phyloP scores from a whole-genome alignment of 2,797 vertebrate species.

The Phrynocephalus vlangalii region DNA sequence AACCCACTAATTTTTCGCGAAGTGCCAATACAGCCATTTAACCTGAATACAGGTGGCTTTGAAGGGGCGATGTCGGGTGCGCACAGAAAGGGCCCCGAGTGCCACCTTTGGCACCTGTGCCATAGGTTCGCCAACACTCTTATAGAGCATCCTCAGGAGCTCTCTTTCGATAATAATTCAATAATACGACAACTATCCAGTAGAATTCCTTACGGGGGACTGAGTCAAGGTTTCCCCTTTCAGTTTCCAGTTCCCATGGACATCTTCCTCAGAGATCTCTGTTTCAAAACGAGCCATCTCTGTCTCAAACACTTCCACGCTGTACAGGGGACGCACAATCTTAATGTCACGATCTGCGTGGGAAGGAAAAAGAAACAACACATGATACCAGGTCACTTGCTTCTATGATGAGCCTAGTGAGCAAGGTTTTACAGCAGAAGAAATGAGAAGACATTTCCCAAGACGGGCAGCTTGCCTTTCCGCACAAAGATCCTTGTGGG shows the following conservation, averaged over 20 bases:
- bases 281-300: constrained; percentile 94
- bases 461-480: neutral
- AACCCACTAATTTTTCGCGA: too few relatives aligned
- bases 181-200: constrained; percentile 36
- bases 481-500: neutral
- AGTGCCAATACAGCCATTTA: too few relatives aligned
- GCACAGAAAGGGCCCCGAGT: too few relatives aligned
- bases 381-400: neutral
- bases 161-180: neutral
- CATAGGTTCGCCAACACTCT: too few relatives aligned
- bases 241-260: constrained; percentile 94
- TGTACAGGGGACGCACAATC: constrained; percentile 89
- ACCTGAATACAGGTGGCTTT: too few relatives aligned
- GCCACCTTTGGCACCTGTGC: too few relatives aligned
- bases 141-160: neutral
- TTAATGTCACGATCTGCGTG: constrained; percentile 93
- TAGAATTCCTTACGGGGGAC: constrained; percentile 86
- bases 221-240: constrained; percentile 90
- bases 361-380: constrained; percentile 32
- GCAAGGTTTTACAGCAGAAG: neutral
- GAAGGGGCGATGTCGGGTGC: too few relatives aligned
- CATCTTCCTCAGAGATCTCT: constrained; percentile 93
- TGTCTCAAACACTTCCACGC: constrained; percentile 94
- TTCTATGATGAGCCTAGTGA: constrained; percentile 7
- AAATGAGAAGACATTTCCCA: neutral